Conservation (phyloP, 2,113 vertebrate species). For the Opisthocomus hoazin region DNA sequence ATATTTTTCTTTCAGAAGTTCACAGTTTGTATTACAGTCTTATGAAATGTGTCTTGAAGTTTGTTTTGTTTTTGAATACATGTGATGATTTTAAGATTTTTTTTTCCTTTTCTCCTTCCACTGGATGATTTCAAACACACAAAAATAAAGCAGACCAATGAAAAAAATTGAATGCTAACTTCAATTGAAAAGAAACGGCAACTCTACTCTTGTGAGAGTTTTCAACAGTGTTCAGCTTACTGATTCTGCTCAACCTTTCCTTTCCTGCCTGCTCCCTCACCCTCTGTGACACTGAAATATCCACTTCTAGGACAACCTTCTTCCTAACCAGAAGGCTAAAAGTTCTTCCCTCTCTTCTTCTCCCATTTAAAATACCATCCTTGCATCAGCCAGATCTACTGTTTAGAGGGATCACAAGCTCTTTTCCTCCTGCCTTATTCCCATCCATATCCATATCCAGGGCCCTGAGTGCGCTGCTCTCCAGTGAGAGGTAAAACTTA, state of each 20-base stretch:
- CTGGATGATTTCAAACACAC: slow-evolving; percentile 9
- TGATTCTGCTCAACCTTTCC: slow-evolving; percentile 10
- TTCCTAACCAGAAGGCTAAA: slow-evolving; percentile 24
- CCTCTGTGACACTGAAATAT: slow-evolving; percentile 35
- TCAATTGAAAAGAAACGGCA: not conserved
- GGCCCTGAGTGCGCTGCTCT: not conserved
- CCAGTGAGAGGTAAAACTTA: slow-evolving; percentile 40
- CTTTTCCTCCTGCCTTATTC: slow-evolving; percentile 46
- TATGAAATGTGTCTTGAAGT: not conserved
- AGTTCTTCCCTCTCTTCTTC: slow-evolving; percentile 38
- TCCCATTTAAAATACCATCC: slow-evolving; percentile 13
- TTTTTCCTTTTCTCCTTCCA: slow-evolving; percentile 21
- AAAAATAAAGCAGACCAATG: slow-evolving; percentile 16
- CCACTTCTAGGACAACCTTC: slow-evolving; percentile 38
- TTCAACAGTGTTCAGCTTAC: slow-evolving; percentile 8
- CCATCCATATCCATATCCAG: slow-evolving; percentile 46
- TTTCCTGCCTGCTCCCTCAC: slow-evolving; percentile 28
- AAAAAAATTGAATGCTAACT: slow-evolving; percentile 23
- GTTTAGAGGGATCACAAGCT: slow-evolving; percentile 28
- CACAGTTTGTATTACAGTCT: not conserved
- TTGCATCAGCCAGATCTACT: slow-evolving; percentile 19
- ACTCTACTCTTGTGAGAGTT: slow-evolving; percentile 1
- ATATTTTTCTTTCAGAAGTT: slow-evolving; percentile 11
- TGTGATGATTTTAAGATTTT: not conserved
- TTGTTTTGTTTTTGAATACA: slow-evolving; percentile 5